Evolutionary conservation across 2,797 vertebrate species (phyloP), one percentile per base, ranked within the genome.

Genomic region (Percopsis omiscomaycus): DNA sequence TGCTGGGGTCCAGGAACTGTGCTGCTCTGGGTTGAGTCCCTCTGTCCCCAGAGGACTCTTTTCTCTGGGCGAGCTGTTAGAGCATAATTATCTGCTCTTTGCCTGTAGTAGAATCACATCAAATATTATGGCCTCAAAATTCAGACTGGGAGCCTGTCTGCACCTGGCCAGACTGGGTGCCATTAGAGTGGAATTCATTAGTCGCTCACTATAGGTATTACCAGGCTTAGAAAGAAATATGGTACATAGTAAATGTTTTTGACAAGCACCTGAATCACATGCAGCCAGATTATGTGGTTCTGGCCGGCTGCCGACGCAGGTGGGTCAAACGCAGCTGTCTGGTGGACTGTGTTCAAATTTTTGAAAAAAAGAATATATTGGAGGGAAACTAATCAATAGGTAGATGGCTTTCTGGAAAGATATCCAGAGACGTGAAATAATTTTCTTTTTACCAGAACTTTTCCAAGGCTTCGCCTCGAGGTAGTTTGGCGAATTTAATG

Each of bases 291-390:
- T 81, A 77, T 69, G 69, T 55, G 61, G 81, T 78, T 78, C 64
- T 59, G 77, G 82, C 65, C 86, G 81, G 84, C 80, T 89, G 82
- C 74, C 69, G 73, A 69, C 75, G 37, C 71, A 77, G 78, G 85
- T 82, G 75, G 72, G 81, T 85, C 74, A 59, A 72, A 77, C 71
- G 56, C 63, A 30, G 63, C 55, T 73, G 68, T 81, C 78, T 80
- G 86, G 86, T 85, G 83, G 79, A 77, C 59, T 6, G 47, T 63
- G 79, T 74, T 84, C 82, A 79, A 77, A 76, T 81, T 84, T 69
- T 74, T 79, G 80, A 86, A 80, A 88, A 86, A 66, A 73, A 73
- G 47, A 45, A 64, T 64, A 52, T 64, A 42, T 42, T 42, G 37
- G 37, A 2, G 37, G 8, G 37, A 42, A 42, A 42, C 9, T 42